A percentile compares a stretch with the other conserved stretches of the same genome.
phyloP scores from a whole-genome alignment of 2,888 invertebrate genomes.

The Operophtera brumata region DNA sequence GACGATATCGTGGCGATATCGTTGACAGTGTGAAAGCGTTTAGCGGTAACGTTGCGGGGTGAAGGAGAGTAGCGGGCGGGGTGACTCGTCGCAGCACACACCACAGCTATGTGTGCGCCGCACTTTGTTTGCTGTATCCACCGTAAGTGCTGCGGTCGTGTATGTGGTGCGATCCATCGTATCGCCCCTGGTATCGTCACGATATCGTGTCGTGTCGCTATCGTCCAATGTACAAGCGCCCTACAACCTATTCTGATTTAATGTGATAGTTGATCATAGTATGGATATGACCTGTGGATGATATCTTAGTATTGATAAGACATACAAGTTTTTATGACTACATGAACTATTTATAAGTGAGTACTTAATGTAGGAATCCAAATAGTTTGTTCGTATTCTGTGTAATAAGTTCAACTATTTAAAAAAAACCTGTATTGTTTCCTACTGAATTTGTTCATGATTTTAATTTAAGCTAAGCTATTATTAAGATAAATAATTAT shows the following conservation, averaged over 20 bases:
- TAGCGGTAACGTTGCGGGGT: too few relatives aligned
- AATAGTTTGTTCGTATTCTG: constrained; percentile 25
- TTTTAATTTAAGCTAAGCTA: background rate
- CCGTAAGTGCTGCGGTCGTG: too few relatives aligned
- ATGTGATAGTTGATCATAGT: constrained; percentile 13
- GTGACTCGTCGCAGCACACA: too few relatives aligned
- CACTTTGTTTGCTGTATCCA: too few relatives aligned
- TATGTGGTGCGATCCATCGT: too few relatives aligned
- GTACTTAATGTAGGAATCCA: background rate
- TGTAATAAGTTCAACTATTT: constrained; percentile 24
- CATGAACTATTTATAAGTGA: background rate
- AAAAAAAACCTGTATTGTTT: background rate
- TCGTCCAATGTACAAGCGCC: too few relatives aligned
- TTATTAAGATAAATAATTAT: background rate
- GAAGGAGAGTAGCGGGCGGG: too few relatives aligned
- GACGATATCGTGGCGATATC: too few relatives aligned
- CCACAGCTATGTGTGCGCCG: too few relatives aligned
- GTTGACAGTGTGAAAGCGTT: too few relatives aligned
- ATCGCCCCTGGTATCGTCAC: too few relatives aligned
- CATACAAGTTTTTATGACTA: background rate
- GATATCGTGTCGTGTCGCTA: too few relatives aligned
- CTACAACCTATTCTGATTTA: constrained; percentile 8
- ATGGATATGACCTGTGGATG: constrained; percentile 3
- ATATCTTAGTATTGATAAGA: constrained; percentile 3
- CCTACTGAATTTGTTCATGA: background rate